Evolutionary conservation across 2,113 vertebrate genomes (phyloP), one percentile per base, ranked within the genome.

Genomic region (Misgurnus anguillicaudatus): DNA sequence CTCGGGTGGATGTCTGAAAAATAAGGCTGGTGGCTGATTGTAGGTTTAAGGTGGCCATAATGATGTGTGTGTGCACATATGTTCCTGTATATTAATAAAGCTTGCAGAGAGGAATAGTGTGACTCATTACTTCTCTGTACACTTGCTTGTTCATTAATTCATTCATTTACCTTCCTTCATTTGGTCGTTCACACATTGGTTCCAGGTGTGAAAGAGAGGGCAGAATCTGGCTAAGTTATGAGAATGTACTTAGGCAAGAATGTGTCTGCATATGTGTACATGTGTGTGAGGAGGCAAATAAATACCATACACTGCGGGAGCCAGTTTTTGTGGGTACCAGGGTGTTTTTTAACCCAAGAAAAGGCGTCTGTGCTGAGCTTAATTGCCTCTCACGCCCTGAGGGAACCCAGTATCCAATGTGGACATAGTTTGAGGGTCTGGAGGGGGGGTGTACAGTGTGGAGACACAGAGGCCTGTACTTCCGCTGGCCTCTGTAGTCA

Each of bases 171-270:
- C 82, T 75, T 75, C 65, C 75, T 75, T 84, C 65, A 82, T 84
- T 82, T 79, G 61, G 42, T 48, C 1, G 82, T 88, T 88, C 87
- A 88, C 87, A 88, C 85, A 88, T 87, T 88, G 85, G 77, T 82
- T 85, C 85, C 87, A 88, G 87, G 87, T 88, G 87, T 86, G 83
- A 88, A 80, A 84, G 64, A 19, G 51, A 61, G 68, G 78, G 64
- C 75, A 75, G 58, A 84, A 70, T 81, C 68, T 72, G 79, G 75
- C 71, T 47, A 79, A 55, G 74, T 73, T 83, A 80, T 51, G 79
- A 84, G 64, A 86, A 84, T 85, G 77, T 86, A 84, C 82, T 87
- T 84, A 82, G 72, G 78, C 83, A 84, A 82, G 81, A 83, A 79
- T 78, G 64, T 80, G 80, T 70, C 75, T 76, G 68, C 79, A 65